phyloP scores from a whole-genome alignment of 1,140 invertebrate species.

The Vanessa tameamea region DNA sequence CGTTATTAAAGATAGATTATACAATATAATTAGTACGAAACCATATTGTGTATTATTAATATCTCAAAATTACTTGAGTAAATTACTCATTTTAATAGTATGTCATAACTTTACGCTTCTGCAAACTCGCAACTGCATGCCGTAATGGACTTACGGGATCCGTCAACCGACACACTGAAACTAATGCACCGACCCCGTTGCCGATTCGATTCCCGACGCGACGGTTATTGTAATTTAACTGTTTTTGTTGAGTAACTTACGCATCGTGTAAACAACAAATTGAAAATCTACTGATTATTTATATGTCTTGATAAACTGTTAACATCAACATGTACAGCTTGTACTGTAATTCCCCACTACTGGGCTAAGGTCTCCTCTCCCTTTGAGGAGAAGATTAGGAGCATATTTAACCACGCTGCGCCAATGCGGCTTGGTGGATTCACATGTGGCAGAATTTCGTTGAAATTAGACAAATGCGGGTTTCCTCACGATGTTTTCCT shows the following conservation, averaged over 20 bases:
- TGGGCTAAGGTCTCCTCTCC: too few relatives aligned
- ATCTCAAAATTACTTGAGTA: not conserved
- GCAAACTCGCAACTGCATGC: slow-evolving; percentile 19
- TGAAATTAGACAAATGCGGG: too few relatives aligned
- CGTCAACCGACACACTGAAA: slow-evolving; percentile 17
- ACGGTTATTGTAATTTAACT: not conserved
- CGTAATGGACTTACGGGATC: slow-evolving; percentile 32
- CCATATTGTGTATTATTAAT: not conserved
- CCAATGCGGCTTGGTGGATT: too few relatives aligned
- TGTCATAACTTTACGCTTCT: not conserved
- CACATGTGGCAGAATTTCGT: too few relatives aligned
- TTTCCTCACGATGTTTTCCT: too few relatives aligned
- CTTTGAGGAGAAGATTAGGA: too few relatives aligned
- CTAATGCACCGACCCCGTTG: slow-evolving; percentile 20
- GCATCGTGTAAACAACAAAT: not conserved
- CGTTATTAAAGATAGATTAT: too few relatives aligned
- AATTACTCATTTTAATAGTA: not conserved
- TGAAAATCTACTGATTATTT: not conserved
- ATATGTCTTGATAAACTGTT: too few relatives aligned
- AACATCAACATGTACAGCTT: too few relatives aligned
- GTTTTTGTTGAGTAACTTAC: not conserved
- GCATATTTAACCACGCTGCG: too few relatives aligned
- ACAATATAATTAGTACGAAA: too few relatives aligned
- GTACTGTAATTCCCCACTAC: too few relatives aligned
- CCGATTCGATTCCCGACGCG: slow-evolving; percentile 2